Percentiles rank a stretch among this genome's conserved stretches.
phyloP scores from a whole-genome alignment of 2,888 invertebrate genomes.

The Troides aeacus region DNA sequence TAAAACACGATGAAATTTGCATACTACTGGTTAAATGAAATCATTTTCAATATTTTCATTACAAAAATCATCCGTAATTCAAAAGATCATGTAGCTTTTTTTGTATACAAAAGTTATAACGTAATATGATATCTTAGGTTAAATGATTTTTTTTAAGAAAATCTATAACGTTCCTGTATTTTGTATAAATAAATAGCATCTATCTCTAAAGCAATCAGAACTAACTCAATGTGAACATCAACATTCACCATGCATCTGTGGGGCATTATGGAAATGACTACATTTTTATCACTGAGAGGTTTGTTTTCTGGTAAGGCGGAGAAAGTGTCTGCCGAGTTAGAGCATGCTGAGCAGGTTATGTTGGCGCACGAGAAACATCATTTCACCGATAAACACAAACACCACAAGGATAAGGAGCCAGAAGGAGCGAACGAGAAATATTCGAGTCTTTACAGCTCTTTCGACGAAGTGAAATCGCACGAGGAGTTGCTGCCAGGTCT shows the following conservation, averaged over 20 bases:
- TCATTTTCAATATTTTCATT: too few relatives aligned
- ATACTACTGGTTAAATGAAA: too few relatives aligned
- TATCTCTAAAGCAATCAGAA: slow-evolving; percentile 50
- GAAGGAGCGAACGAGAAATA: slow-evolving; percentile 60
- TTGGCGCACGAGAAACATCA: slow-evolving; percentile 73
- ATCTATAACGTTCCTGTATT: background rate
- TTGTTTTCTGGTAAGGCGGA: slow-evolving; percentile 78
- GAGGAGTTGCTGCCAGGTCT: slow-evolving; percentile 63
- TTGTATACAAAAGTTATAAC: too few relatives aligned
- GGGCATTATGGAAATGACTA: slow-evolving; percentile 36
- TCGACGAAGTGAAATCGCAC: slow-evolving; percentile 68
- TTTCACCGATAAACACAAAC: slow-evolving; percentile 63
- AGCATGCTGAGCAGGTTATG: slow-evolving; percentile 78
- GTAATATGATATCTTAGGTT: too few relatives aligned
- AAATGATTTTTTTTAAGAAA: too few relatives aligned
- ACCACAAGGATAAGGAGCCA: slow-evolving; percentile 48
- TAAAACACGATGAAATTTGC: too few relatives aligned
- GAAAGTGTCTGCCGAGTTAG: slow-evolving; percentile 75
- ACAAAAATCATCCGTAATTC: too few relatives aligned
- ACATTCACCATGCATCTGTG: slow-evolving; percentile 51
- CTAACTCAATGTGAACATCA: slow-evolving; percentile 57
- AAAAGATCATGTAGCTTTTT: too few relatives aligned
- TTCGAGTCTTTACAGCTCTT: slow-evolving; percentile 69
- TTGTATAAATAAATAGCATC: slow-evolving; percentile 6
- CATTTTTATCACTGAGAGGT: slow-evolving; percentile 64